Conservation (phyloP, 2,797 vertebrate genomes). For the Leptodactylus fallax region DNA sequence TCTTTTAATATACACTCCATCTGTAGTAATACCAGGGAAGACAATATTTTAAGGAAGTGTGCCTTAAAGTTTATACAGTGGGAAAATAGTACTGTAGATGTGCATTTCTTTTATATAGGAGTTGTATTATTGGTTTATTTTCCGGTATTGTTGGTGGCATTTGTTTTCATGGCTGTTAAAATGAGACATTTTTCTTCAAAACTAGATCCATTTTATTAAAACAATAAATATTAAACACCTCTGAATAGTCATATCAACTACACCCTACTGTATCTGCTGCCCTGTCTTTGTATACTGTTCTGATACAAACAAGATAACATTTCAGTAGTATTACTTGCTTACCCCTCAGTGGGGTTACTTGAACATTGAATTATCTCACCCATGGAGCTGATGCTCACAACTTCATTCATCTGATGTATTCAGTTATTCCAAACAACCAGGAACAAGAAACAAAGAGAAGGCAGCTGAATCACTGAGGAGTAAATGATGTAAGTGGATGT, state of each 20-base stretch:
- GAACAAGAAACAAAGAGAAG: neutral
- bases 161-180: neutral
- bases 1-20: slow-evolving; percentile 1
- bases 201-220: neutral
- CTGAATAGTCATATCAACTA: neutral
- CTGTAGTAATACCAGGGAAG: neutral
- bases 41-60: slow-evolving; percentile 34
- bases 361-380: neutral
- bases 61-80: slow-evolving; percentile 40
- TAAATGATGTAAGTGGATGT: neutral
- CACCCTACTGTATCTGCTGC: neutral
- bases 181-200: neutral
- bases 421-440: neutral
- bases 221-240: neutral
- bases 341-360: neutral
- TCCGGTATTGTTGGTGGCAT: neutral
- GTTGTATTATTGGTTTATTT: slow-evolving; percentile 1
- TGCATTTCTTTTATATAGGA: neutral
- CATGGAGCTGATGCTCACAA: neutral
- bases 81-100: neutral
- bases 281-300: neutral
- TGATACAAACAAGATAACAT: neutral
- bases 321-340: neutral
- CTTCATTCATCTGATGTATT: neutral
- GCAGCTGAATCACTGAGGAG: neutral